A percentile compares a stretch with the other conserved stretches of the same genome.
phyloP scores from a whole-genome alignment of 2,888 invertebrate species.

The Hyalella azteca region DNA sequence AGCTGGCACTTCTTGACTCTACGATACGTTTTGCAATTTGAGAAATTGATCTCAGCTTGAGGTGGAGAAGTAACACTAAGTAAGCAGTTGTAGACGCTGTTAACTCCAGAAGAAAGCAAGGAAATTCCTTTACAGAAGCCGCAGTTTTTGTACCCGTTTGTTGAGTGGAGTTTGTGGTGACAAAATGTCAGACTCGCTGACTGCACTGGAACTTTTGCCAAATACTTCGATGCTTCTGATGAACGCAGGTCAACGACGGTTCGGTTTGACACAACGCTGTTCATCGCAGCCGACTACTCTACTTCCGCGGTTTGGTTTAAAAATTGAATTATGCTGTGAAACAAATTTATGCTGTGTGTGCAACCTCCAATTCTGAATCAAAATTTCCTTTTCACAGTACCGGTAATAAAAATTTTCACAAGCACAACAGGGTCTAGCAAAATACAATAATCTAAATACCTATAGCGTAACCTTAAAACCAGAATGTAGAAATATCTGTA shows the following conservation, averaged over 20 bases:
- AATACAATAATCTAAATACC: too few species aligned
- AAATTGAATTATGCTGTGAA: too few species aligned
- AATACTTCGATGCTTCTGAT: not conserved
- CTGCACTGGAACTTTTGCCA: not conserved
- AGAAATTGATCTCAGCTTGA: not conserved
- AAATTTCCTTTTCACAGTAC: too few species aligned
- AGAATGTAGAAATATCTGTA: too few species aligned
- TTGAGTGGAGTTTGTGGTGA: not conserved
- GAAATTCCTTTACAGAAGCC: slow-evolving; percentile 18
- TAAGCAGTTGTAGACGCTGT: not conserved
- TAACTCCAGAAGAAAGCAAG: not conserved
- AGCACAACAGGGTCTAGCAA: too few species aligned
- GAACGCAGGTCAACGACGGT: not conserved
- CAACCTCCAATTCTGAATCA: too few species aligned
- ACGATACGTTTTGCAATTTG: slow-evolving; percentile 18
- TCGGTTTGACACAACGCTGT: not conserved
- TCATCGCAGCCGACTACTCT: not conserved
- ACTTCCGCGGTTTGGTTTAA: too few species aligned
- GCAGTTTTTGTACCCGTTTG: not conserved
- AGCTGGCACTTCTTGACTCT: not conserved
- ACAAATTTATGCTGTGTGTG: too few species aligned
- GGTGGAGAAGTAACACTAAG: not conserved
- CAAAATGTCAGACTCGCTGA: not conserved
- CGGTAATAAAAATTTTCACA: too few species aligned
- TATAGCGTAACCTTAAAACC: too few species aligned